phyloP scores from a whole-genome alignment of 2,888 invertebrate genomes.

The Drosophila koepferae region DNA sequence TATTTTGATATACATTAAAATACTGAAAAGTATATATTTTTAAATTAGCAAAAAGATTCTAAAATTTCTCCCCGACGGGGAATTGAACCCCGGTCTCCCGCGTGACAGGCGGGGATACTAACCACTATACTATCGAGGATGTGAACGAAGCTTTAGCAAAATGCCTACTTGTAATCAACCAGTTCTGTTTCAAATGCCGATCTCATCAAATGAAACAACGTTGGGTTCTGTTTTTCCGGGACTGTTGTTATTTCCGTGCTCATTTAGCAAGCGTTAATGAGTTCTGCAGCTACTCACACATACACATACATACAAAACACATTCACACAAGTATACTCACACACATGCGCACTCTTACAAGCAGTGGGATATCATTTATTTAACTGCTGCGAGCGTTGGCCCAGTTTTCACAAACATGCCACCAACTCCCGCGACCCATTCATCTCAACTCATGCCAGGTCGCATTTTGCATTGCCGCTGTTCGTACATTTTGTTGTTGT shows the following conservation, averaged over 20 bases:
- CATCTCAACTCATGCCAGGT: background rate
- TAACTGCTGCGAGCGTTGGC: conserved; percentile 66
- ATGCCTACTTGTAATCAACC: conserved; percentile 7
- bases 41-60: too few species aligned
- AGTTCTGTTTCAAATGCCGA: conserved; percentile 39
- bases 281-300: conserved; percentile 44
- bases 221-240: conserved; percentile 39
- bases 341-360: conserved; percentile 20
- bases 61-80: conserved; percentile 55
- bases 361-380: conserved; percentile 60
- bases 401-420: conserved; percentile 51
- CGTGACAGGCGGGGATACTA: conserved; percentile 72
- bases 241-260: conserved; percentile 58
- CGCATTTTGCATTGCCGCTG: conserved; percentile 36
- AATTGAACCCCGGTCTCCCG: conserved; percentile 71
- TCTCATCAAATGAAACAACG: conserved; percentile 42
- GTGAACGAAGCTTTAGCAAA: background rate
- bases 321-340: conserved; percentile 2
- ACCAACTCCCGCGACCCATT: background rate
- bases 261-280: conserved; percentile 61
- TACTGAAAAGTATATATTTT: too few species aligned
- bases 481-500: conserved; percentile 26
- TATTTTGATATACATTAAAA: too few species aligned
- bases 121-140: conserved; percentile 74
- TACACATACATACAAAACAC: background rate